These are phyloP conservation scores for Chironomus striatipennis DNA, from an alignment of 1,140 invertebrate species.

Conservation along the genomic window DNA sequence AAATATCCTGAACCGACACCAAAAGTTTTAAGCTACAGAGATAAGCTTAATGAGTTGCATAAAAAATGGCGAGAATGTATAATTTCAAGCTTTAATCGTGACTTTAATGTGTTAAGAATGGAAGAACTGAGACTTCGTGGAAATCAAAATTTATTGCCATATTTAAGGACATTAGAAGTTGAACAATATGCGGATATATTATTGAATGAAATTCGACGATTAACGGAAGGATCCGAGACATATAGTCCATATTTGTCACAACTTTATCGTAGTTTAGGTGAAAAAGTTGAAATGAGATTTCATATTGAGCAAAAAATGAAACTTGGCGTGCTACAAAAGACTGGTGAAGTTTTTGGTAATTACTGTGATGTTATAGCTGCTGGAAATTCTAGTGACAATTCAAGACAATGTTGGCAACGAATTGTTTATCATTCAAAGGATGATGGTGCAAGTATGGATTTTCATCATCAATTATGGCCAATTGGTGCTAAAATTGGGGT, in stretches of 20 bases:
- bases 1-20: slow-evolving; percentile 40
- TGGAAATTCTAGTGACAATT: slow-evolving; percentile 46
- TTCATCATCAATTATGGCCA: slow-evolving; percentile 56
- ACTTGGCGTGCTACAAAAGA: slow-evolving; percentile 57
- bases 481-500: slow-evolving; percentile 47
- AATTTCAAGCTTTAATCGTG: slow-evolving; percentile 51
- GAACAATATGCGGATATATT: slow-evolving; percentile 57
- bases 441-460: slow-evolving; percentile 51
- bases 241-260: slow-evolving; percentile 61
- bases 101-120: slow-evolving; percentile 52
- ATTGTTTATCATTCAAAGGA: slow-evolving; percentile 46
- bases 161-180: slow-evolving; percentile 55
- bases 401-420: slow-evolving; percentile 64
- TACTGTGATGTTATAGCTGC: slow-evolving; percentile 62
- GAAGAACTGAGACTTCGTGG: slow-evolving; percentile 37
- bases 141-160: slow-evolving; percentile 56
- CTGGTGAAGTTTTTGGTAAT: slow-evolving; percentile 53
- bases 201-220: slow-evolving; percentile 54
- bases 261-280: slow-evolving; percentile 59
- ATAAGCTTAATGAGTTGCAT: slow-evolving; percentile 52
- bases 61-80: slow-evolving; percentile 55
- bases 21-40: slow-evolving; percentile 41
- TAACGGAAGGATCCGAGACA: slow-evolving; percentile 66
- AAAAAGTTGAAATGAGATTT: slow-evolving; percentile 48
- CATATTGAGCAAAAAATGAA: slow-evolving; percentile 55